Evolutionary conservation across 2,113 vertebrate species (phyloP), one percentile per base, ranked within the genome.

Genomic region (Pogona vitticeps): DNA sequence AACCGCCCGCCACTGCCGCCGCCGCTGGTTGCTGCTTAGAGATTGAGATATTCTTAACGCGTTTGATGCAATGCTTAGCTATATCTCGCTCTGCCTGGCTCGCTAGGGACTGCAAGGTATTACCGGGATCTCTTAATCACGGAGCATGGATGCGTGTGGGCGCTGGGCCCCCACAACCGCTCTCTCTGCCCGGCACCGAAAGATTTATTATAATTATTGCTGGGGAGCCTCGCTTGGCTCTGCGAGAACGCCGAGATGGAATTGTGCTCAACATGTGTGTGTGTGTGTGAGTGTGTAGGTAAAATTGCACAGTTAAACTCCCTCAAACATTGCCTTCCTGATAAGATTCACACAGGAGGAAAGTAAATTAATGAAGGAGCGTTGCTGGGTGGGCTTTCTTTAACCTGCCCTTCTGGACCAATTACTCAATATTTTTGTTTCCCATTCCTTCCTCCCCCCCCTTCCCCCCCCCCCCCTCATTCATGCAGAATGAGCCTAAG

Each of bases 1-100:
- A 95, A 94, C 93, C 88, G 88, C 76, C 67, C 26, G 89, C 76
- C 2, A 94, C 93, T 88, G 88, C 76, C 67, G 31, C 90, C 76
- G 9, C n/a, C n/a, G n/a, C n/a, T n/a, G 82, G 87, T 85, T 80
- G 72, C 1, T 63, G 70, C 83, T 67, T 79, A 36, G 82, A 90
- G 95, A 96, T 92, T 94, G 96, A 96, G 96, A 95, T 92, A 85
- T 94, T 93, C 87, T 67, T 76, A 46, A 67, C 21, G 87, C 85
- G 90, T 83, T 82, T 52, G 92, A 82, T 89, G 83, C 82, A 87
- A 18, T 2, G 82, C 86, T 73, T 68, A n/a, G 87, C 90, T 81
- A 71, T 73, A 20, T 82, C 84, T 68, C 15, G 0, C 88, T 65
- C 70, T 67, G 13, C 67, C 23, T 40, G 63, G 85, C 70, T 63